A percentile compares a stretch with the other conserved stretches of the same genome.
Evolutionary conservation across 2,797 vertebrate genomes (phyloP).

Genomic region (Cossypha heuglini): DNA sequence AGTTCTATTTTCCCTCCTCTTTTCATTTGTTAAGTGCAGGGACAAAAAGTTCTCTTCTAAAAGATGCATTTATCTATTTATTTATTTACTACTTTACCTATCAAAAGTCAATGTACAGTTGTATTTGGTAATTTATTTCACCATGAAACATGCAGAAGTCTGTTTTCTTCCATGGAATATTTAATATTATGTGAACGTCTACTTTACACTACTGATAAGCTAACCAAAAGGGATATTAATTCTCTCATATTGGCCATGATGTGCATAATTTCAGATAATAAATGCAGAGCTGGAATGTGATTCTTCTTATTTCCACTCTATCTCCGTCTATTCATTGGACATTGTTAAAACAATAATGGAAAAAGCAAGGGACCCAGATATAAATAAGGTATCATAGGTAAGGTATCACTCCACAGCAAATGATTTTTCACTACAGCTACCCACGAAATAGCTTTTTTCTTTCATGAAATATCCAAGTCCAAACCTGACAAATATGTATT

Average conservation of each 20-base stretch:
- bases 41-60: not conserved
- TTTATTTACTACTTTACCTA: not conserved
- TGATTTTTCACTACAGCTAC: not conserved
- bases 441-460: not conserved
- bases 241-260: not conserved
- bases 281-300: not conserved
- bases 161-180: not conserved
- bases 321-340: not conserved
- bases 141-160: not conserved
- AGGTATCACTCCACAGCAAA: not conserved
- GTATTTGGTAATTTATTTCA: not conserved
- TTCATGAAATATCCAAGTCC: not conserved
- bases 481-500: not conserved
- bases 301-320: not conserved
- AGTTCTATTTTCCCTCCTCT: not conserved
- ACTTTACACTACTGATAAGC: not conserved
- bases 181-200: not conserved
- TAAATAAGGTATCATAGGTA: not conserved
- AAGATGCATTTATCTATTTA: slow-evolving; percentile 18
- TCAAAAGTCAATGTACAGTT: not conserved
- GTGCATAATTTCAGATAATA: not conserved
- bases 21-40: not conserved
- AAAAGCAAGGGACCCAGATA: not conserved
- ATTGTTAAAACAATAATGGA: not conserved
- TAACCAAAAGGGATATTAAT: not conserved